Base-by-base conservation (phyloP, 2,113 vertebrate genomes). In the Panurus biarmicus region DNA sequence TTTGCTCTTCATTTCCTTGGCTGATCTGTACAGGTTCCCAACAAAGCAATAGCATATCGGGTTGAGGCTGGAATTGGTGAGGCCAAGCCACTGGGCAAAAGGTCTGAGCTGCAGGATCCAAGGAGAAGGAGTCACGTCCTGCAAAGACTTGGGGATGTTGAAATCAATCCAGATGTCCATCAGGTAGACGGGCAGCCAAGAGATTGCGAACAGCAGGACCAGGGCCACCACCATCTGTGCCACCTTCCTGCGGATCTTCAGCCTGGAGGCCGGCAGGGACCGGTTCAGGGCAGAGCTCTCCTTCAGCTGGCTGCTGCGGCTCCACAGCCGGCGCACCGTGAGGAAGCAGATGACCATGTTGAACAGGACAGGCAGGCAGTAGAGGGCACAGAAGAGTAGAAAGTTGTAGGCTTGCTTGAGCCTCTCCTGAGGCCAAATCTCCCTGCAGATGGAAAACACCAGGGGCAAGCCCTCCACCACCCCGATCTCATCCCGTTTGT, bases 21-120 rank as follows among this genome's bases (percentile, higher is more conserved):
- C 98, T 12, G 98, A 99, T 58, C 98, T 98, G 91, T 98, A 98
- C 36, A 98, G 95, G 71, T 98, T 98, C 28, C 99, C 98, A 4
- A 99, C 98, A 80, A 99, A 99, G 61, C 99, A 99, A 75, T 99
- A 99, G 74, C 99, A 99, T 92, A 99, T 98, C 6, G 99, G 99
- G 84, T 99, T 99, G 73, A 99, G 98, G 94, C 98, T 99, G 93
- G 99, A 99, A 97, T 99, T 99, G 17, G 98, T 99, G 66, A 99
- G 98, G 58, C 99, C 98, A 33, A 99, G 97, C 99, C 99, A 99
- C 91, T 99, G 98, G 48, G 98, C 98, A 36, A 99, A 99, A 10
- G 98, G 98, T 11, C 98, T 98, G 14, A 98, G 97, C 95, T 98
- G 98, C 89, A 99, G 95, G 76, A 99, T 97, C 99, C 98, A 99